phyloP scores from a whole-genome alignment of 2,888 invertebrate genomes.

The Mythimna albipuncta region DNA sequence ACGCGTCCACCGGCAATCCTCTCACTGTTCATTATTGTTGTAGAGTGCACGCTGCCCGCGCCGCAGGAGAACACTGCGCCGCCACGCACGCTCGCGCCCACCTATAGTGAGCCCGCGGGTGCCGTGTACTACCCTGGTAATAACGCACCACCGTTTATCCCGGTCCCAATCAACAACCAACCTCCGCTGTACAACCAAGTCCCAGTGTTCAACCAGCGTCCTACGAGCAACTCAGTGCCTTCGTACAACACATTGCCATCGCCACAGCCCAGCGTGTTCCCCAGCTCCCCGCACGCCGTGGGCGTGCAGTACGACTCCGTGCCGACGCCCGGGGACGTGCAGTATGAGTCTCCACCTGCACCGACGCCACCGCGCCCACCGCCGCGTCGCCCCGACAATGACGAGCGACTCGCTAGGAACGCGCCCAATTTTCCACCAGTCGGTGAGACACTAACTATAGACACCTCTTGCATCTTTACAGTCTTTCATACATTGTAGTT shows the following conservation, averaged over 20 bases:
- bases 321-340: background rate
- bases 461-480: background rate
- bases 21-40: slow-evolving; percentile 11
- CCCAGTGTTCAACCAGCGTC: slow-evolving; percentile 13
- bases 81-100: background rate
- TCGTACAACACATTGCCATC: slow-evolving; percentile 2
- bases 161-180: background rate
- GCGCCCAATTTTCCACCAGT: slow-evolving; percentile 48
- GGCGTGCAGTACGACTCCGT: background rate
- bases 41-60: slow-evolving; percentile 34
- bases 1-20: background rate
- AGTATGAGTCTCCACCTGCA: slow-evolving; percentile 9
- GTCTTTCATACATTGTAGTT: background rate
- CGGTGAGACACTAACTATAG: slow-evolving; percentile 40
- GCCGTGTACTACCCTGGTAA: background rate
- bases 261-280: background rate
- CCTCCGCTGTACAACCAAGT: slow-evolving; percentile 1
- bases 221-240: slow-evolving; percentile 1
- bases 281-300: background rate
- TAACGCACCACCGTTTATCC: background rate
- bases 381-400: background rate
- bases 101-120: background rate
- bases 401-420: slow-evolving; percentile 21
- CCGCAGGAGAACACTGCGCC: background rate
- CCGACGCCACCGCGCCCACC: background rate